Evolutionary conservation across 1,140 invertebrate species (phyloP), one percentile per base, ranked within the genome.

Genomic region (Hypothenemus hampei): DNA sequence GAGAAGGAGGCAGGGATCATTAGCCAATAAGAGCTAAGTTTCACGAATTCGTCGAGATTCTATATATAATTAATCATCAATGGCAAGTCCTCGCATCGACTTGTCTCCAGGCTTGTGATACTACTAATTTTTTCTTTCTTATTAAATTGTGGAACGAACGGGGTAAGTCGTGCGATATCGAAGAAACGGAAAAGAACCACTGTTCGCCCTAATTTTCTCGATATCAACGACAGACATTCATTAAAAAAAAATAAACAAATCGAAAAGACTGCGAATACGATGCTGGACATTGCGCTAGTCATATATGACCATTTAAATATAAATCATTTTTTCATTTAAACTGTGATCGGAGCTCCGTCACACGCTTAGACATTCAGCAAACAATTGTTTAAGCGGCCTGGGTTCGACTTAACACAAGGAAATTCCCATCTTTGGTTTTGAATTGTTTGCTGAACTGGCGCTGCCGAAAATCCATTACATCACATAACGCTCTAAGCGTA

Each of bases 281-380:
- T 68, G 62, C 55, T 61, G 68, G 65, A 69, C 67, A 67, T 66
- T 67, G 65, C 59, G 67, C 67, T 70, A 71, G 68, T 69, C 68
- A 69, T 66, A 65, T 41, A 16, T 65, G 66, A 69, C 65, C 66
- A 69, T 57, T n/a, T n/a, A n/a, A n/a, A n/a, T n/a, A n/a, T n/a
- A n/a, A n/a, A n/a, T n/a, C n/a, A n/a, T n/a, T n/a, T n/a, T n/a
- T n/a, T n/a, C n/a, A 56, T 62, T 68, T 68, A 58, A 69, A 68
- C 69, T 71, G 69, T 71, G 69, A 71, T 71, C 62, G 63, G 64
- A 69, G 66, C 63, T 67, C 65, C 65, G 52, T n/a, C n/a, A n/a
- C n/a, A n/a, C n/a, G n/a, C n/a, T n/a, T n/a, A n/a, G n/a, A n/a
- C n/a, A n/a, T n/a, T n/a, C n/a, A n/a, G n/a, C n/a, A n/a, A n/a